Evolutionary conservation across 2,888 invertebrate genomes (phyloP).

Genomic region (Synanthedon tipuliformis): DNA sequence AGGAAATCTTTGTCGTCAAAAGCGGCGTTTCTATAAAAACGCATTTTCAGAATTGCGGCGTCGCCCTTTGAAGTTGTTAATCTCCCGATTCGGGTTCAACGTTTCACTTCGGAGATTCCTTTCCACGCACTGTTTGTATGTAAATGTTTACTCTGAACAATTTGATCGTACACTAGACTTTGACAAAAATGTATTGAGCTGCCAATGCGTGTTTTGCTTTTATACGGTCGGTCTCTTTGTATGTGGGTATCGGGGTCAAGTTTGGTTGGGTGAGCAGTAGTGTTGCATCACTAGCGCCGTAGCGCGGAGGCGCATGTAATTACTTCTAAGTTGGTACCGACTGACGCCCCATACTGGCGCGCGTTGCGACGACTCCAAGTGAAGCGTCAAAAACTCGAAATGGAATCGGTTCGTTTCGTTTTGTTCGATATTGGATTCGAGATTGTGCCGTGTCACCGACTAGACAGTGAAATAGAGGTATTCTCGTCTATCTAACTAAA

Average conservation of each 20-base stretch:
- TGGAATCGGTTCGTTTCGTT: conserved; percentile 26
- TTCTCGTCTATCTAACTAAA: too few species aligned
- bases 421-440: conserved; percentile 9
- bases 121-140: conserved; percentile 19
- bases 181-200: conserved; percentile 21
- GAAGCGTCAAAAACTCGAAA: conserved; percentile 42
- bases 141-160: conserved; percentile 32
- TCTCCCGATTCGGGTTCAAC: conserved; percentile 44
- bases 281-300: conserved; percentile 24
- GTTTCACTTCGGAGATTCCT: conserved; percentile 12
- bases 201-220: conserved; percentile 4
- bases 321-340: conserved; percentile 22
- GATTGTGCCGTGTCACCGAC: not conserved
- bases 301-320: conserved; percentile 30
- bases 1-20: conserved; percentile 54
- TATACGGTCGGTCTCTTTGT: not conserved
- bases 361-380: conserved; percentile 26
- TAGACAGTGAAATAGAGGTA: not conserved
- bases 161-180: conserved; percentile 21
- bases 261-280: conserved; percentile 12
- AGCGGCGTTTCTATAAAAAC: conserved; percentile 60
- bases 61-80: conserved; percentile 55
- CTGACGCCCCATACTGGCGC: conserved; percentile 19
- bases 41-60: conserved; percentile 54
- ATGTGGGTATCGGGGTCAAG: conserved; percentile 14